These are phyloP conservation scores for Cantharis rustica DNA, from an alignment of 2,888 invertebrate genomes.

Conservation along the genomic window DNA sequence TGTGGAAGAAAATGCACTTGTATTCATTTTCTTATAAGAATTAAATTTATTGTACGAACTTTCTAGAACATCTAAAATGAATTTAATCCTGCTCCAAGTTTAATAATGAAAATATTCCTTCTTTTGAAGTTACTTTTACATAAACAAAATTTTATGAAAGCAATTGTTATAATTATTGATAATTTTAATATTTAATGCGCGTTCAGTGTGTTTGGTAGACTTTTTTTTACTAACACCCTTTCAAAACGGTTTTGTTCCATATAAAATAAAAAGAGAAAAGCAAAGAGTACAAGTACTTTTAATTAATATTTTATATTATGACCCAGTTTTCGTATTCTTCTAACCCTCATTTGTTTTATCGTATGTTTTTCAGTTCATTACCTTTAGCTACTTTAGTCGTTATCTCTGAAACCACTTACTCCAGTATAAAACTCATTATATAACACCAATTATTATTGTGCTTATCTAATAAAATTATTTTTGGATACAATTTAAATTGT, in stretches of 20 bases:
- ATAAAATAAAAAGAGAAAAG: background rate
- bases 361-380: slow-evolving; percentile 27
- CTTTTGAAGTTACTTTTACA: background rate
- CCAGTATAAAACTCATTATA: slow-evolving; percentile 11
- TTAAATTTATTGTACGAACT: too few relatives aligned
- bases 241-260: background rate
- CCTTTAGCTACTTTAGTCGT: slow-evolving; percentile 13
- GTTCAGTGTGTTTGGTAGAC: background rate
- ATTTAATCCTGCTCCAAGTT: background rate
- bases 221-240: background rate
- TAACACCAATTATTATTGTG: background rate
- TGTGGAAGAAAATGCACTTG: background rate
- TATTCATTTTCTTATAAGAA: background rate
- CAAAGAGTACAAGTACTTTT: slow-evolving; percentile 11
- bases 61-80: too few relatives aligned
- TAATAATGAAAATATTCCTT: background rate
- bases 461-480: background rate
- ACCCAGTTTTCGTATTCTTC: slow-evolving; percentile 21
- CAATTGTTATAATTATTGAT: background rate
- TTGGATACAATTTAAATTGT: background rate
- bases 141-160: background rate
- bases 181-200: background rate
- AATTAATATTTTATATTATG: slow-evolving; percentile 27
- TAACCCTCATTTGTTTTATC: slow-evolving; percentile 22
- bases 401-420: slow-evolving; percentile 22